These are phyloP conservation scores for Apostichopus leukothele DNA, from an alignment of 53 echinoderm and acorn worm genomes.

Conservation along the genomic window DNA sequence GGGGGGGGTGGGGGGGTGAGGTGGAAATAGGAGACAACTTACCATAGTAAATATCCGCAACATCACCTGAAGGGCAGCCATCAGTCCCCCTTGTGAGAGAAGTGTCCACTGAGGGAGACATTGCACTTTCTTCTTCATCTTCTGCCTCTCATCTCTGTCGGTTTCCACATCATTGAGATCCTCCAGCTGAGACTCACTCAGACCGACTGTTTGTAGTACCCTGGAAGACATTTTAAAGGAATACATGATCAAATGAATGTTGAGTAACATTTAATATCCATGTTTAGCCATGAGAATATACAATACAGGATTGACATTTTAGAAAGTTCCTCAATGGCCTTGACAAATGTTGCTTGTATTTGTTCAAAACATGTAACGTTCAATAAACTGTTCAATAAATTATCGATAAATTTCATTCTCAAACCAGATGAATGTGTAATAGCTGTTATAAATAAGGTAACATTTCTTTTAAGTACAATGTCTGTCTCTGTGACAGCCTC, in stretches of 20 bases:
- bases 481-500: too few relatives aligned
- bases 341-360: too few relatives aligned
- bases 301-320: too few relatives aligned
- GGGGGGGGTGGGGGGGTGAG: neutral
- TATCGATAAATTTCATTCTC: too few relatives aligned
- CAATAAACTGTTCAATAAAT: too few relatives aligned
- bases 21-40: neutral
- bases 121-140: slow-evolving; percentile 21
- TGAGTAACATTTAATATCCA: neutral
- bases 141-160: slow-evolving; percentile 41
- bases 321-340: too few relatives aligned
- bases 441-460: too few relatives aligned
- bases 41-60: slow-evolving; percentile 92
- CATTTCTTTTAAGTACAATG: too few relatives aligned
- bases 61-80: slow-evolving; percentile 76
- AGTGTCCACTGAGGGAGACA: slow-evolving; percentile 82
- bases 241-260: neutral
- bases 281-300: too few relatives aligned
- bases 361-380: too few relatives aligned
- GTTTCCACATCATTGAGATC: slow-evolving; percentile 66
- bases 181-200: slow-evolving; percentile 61
- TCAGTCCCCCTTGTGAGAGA: slow-evolving; percentile 83
- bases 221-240: slow-evolving; percentile 24
- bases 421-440: too few relatives aligned
- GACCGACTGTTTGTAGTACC: slow-evolving; percentile 79